Evolutionary conservation across 2,888 invertebrate genomes (phyloP).

Genomic region (Atherix ibis): DNA sequence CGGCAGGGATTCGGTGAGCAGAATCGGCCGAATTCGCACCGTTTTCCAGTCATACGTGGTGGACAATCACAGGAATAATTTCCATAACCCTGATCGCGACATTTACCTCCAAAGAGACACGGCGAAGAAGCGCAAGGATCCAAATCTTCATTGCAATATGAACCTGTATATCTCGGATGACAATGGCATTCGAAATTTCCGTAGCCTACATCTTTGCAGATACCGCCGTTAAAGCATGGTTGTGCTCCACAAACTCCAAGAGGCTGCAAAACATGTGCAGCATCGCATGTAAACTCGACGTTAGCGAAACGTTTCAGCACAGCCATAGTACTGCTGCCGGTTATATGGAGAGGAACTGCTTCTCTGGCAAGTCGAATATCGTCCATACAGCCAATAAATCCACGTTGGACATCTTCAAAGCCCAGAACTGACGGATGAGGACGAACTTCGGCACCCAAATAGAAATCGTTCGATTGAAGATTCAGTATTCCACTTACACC

Average conservation of each 20-base stretch:
- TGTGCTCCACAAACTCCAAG: constrained; percentile 58
- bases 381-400: constrained; percentile 85
- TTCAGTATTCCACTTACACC: constrained; percentile 73
- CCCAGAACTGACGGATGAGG: constrained; percentile 57
- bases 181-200: constrained; percentile 63
- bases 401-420: constrained; percentile 61
- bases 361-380: constrained; percentile 64
- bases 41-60: constrained; percentile 52
- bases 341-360: constrained; percentile 57
- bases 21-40: constrained; percentile 66
- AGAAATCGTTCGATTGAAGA: constrained; percentile 66
- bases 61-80: constrained; percentile 68
- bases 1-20: constrained; percentile 65
- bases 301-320: constrained; percentile 50
- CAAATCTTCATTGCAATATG: constrained; percentile 67
- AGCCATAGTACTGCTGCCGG: constrained; percentile 45
- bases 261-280: constrained; percentile 37
- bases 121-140: constrained; percentile 81
- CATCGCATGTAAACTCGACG: constrained; percentile 54
- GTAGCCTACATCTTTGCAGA: constrained; percentile 44
- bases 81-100: constrained; percentile 38
- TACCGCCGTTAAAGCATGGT: constrained; percentile 63
- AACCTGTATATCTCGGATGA: constrained; percentile 58
- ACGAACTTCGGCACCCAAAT: constrained; percentile 68
- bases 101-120: constrained; percentile 69